Conservation (phyloP, 2,113 vertebrate species). For the Erythrocebus patas region DNA sequence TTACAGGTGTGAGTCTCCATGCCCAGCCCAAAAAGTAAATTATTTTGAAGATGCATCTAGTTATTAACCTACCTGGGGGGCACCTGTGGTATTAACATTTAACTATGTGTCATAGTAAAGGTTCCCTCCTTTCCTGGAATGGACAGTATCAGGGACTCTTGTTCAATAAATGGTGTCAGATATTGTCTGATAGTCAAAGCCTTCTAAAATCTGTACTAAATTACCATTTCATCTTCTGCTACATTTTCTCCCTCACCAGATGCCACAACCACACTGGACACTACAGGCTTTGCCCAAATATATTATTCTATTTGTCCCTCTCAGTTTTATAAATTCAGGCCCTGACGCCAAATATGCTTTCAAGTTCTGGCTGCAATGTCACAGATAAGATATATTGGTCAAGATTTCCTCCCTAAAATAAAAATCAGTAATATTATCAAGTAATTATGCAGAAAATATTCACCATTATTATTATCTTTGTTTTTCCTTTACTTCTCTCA, state of each 20-base stretch:
- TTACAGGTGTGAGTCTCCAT: too few relatives aligned
- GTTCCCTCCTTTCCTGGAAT: background rate
- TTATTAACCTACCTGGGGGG: background rate
- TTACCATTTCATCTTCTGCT: background rate
- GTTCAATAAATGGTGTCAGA: background rate
- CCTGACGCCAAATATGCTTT: background rate
- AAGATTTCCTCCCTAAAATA: background rate
- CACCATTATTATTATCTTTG: background rate
- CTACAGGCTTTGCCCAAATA: background rate
- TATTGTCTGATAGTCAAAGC: background rate
- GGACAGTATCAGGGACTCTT: background rate
- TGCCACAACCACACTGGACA: background rate
- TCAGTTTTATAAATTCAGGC: background rate
- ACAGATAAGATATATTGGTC: background rate
- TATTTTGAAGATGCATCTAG: background rate
- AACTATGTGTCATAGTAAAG: background rate
- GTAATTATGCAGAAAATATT: background rate
- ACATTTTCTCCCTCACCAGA: background rate
- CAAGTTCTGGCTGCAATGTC: background rate
- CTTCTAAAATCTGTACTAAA: background rate
- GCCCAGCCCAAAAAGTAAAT: background rate
- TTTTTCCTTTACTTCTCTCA: background rate
- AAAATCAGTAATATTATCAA: background rate
- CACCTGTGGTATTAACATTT: background rate
- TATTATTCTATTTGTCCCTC: background rate